Evolutionary conservation across 2,797 vertebrate genomes (phyloP).

Genomic region (Poecilia wingei): DNA sequence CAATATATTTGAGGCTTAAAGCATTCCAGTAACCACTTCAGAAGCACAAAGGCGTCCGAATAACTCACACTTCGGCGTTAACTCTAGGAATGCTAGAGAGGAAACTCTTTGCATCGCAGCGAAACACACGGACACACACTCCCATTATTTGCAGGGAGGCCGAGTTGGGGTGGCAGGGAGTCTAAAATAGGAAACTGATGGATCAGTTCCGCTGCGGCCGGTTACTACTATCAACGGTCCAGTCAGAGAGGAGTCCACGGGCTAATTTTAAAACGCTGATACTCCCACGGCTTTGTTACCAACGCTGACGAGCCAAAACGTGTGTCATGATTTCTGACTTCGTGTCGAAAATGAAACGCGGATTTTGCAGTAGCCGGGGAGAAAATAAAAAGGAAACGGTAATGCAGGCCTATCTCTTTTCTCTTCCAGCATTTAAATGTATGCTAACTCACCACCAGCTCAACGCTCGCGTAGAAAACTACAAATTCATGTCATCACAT

Average conservation of each 20-base stretch:
- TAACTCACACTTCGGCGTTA: conserved; percentile 57
- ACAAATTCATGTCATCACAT: background rate
- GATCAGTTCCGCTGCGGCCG: conserved; percentile 58
- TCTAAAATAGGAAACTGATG: conserved; percentile 74
- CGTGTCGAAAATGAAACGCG: background rate
- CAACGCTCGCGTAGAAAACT: background rate
- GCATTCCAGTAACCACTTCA: conserved; percentile 47
- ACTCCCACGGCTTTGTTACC: conserved; percentile 46
- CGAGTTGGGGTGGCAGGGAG: conserved; percentile 11
- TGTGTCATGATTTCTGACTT: conserved; percentile 33
- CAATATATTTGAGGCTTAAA: conserved; percentile 54
- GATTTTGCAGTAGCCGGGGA: conserved; percentile 16
- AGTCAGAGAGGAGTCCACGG: conserved; percentile 36
- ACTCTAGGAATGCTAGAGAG: conserved; percentile 51
- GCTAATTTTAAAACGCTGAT: conserved; percentile 69
- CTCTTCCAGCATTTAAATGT: background rate
- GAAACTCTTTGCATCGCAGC: conserved; percentile 48
- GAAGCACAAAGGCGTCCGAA: conserved; percentile 54
- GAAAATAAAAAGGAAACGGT: background rate
- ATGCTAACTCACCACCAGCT: background rate
- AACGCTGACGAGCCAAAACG: conserved; percentile 38
- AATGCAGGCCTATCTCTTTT: background rate
- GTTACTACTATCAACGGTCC: conserved; percentile 59
- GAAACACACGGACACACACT: conserved; percentile 44
- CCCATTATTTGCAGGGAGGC: conserved; percentile 9